Percentiles rank a stretch among this genome's conserved stretches.
phyloP scores from a whole-genome alignment of 1,140 invertebrate species.

The Eulimnadia texana region DNA sequence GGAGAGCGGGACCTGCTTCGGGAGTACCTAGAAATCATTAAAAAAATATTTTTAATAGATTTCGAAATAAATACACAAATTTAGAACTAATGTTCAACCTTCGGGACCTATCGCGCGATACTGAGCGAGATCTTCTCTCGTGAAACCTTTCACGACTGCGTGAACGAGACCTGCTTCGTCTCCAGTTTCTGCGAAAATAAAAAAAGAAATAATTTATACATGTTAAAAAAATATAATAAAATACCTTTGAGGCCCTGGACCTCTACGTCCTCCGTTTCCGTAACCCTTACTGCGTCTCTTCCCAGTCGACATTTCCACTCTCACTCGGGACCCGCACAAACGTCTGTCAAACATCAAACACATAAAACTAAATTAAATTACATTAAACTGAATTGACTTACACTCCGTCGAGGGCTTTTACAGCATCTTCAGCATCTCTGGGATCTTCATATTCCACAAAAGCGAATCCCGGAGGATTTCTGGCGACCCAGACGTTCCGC shows the following conservation, averaged over 20 bases:
- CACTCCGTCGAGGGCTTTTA: conserved; percentile 54
- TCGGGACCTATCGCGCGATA: background rate
- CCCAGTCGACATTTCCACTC: conserved; percentile 66
- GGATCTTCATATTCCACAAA: conserved; percentile 64
- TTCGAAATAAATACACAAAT: background rate
- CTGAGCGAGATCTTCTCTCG: background rate
- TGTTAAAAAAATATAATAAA: background rate
- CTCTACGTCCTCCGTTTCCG: conserved; percentile 27
- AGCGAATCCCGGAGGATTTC: conserved; percentile 87
- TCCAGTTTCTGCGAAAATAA: background rate
- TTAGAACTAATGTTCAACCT: no score
- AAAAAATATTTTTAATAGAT: background rate
- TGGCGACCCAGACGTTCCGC: conserved; percentile 92
- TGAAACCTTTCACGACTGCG: background rate
- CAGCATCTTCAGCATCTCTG: conserved; percentile 82
- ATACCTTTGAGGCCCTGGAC: background rate
- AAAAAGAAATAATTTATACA: background rate
- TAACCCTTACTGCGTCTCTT: conserved; percentile 34
- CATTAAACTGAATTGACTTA: conserved; percentile 22
- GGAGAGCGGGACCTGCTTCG: background rate
- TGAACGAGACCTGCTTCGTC: background rate
- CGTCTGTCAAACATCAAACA: background rate
- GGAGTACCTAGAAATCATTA: background rate
- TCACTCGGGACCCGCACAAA: conserved; percentile 48
- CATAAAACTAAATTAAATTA: background rate